Evolutionary conservation across 2,797 vertebrate species (phyloP).

Genomic region (Fratercula arctica): DNA sequence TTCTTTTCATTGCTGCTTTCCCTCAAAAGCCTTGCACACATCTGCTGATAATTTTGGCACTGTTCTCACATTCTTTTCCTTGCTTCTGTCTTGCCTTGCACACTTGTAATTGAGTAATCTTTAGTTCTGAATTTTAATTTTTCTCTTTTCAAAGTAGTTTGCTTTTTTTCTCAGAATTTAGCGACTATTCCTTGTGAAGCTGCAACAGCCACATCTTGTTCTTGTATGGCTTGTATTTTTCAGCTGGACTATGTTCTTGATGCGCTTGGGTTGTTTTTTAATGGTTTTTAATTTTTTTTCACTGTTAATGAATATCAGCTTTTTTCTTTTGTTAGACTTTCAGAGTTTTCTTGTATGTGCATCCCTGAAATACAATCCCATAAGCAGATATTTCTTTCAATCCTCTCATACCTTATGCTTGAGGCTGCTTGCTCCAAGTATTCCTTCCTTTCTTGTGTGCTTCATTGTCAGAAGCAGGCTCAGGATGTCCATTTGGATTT

Average conservation of each 20-base stretch:
- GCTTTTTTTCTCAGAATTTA: not conserved
- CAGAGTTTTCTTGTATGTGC: not conserved
- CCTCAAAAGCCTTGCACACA: not conserved
- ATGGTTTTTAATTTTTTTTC: not conserved
- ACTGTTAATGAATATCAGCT: not conserved
- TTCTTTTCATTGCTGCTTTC: not conserved
- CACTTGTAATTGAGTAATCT: not conserved
- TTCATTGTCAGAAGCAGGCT: not conserved
- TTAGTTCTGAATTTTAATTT: not conserved
- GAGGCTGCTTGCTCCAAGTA: not conserved
- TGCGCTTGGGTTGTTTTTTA: not conserved
- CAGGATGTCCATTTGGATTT: slow-evolving; percentile 9
- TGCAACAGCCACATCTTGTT: not conserved
- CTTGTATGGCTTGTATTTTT: not conserved
- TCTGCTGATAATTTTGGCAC: not conserved
- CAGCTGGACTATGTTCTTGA: not conserved
- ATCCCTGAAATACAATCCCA: not conserved
- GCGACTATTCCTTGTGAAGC: not conserved
- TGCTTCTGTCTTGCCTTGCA: not conserved
- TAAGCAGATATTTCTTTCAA: not conserved
- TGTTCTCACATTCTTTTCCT: not conserved
- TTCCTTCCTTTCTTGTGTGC: not conserved
- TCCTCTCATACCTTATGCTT: not conserved
- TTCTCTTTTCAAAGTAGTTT: not conserved
- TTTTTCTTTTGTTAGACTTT: not conserved